Conservation (phyloP, 2,888 invertebrate genomes). For the Orthonychiurus folsomi region DNA sequence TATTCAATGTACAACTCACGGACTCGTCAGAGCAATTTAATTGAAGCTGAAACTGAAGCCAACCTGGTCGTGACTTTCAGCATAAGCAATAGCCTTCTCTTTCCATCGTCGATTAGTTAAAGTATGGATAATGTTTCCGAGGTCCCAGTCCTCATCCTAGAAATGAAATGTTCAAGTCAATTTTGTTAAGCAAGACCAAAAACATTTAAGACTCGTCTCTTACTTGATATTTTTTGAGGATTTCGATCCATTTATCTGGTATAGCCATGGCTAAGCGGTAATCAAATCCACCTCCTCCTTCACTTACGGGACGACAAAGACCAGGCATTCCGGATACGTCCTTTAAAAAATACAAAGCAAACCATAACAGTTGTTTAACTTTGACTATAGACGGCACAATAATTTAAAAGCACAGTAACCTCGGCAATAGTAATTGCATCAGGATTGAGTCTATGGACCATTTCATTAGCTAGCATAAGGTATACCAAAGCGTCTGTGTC, state of each 20-base stretch:
- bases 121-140: slow-evolving; percentile 82
- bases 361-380: not conserved
- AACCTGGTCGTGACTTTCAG: slow-evolving; percentile 95
- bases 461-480: slow-evolving; percentile 85
- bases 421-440: slow-evolving; percentile 90
- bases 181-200: slow-evolving; percentile 37
- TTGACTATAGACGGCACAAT: too few relatives aligned
- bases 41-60: slow-evolving; percentile 4
- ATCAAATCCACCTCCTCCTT: slow-evolving; percentile 95
- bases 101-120: slow-evolving; percentile 88
- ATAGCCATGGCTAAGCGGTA: slow-evolving; percentile 98
- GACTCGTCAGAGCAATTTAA: not conserved
- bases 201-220: slow-evolving; percentile 1
- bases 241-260: slow-evolving; percentile 97
- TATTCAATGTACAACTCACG: not conserved
- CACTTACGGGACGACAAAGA: slow-evolving; percentile 79
- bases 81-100: slow-evolving; percentile 94
- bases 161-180: not conserved
- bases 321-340: slow-evolving; percentile 99
- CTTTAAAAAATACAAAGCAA: slow-evolving; percentile 44
- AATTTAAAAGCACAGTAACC: slow-evolving; percentile 50
- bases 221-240: slow-evolving; percentile 57
- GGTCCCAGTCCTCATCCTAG: slow-evolving; percentile 88
- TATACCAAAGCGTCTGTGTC: slow-evolving; percentile 94
- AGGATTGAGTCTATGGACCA: slow-evolving; percentile 69